phyloP scores from a whole-genome alignment of 2,113 vertebrate species.

The Heteronetta atricapilla region DNA sequence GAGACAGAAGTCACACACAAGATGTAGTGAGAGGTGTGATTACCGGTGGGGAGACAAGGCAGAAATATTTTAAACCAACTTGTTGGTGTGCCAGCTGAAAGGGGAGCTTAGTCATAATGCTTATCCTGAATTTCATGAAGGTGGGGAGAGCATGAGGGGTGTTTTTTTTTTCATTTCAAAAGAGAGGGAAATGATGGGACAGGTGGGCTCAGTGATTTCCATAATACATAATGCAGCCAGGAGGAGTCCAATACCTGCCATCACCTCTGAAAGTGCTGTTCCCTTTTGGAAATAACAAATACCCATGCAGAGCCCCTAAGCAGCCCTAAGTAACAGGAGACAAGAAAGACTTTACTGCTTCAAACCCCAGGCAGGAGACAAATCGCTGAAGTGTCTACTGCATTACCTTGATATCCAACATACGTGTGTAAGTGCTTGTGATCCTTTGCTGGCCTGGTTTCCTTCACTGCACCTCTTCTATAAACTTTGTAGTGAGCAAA shows the following conservation, averaged over 20 bases:
- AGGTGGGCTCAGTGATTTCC: neutral
- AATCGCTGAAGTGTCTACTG: neutral
- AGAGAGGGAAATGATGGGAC: neutral
- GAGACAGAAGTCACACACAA: rapidly evolving
- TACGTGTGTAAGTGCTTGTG: neutral
- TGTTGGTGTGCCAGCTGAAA: rapidly evolving
- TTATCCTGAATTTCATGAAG: neutral
- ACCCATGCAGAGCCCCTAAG: neutral
- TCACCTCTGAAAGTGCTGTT: neutral
- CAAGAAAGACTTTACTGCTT: neutral
- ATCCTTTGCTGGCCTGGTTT: neutral
- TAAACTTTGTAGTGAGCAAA: constrained; percentile 29
- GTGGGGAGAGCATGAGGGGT: neutral
- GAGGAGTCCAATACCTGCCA: neutral
- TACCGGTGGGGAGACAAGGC: neutral
- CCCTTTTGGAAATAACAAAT: neutral
- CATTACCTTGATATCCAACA: neutral
- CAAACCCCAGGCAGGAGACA: neutral
- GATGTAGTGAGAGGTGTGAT: rapidly evolving
- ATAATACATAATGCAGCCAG: neutral
- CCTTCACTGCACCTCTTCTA: neutral
- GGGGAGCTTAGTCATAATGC: neutral
- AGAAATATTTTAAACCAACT: neutral
- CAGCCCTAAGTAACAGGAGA: neutral
- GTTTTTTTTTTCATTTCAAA: neutral